Conservation (phyloP, 2,113 vertebrate genomes). For the Pseudopodoces humilis region DNA sequence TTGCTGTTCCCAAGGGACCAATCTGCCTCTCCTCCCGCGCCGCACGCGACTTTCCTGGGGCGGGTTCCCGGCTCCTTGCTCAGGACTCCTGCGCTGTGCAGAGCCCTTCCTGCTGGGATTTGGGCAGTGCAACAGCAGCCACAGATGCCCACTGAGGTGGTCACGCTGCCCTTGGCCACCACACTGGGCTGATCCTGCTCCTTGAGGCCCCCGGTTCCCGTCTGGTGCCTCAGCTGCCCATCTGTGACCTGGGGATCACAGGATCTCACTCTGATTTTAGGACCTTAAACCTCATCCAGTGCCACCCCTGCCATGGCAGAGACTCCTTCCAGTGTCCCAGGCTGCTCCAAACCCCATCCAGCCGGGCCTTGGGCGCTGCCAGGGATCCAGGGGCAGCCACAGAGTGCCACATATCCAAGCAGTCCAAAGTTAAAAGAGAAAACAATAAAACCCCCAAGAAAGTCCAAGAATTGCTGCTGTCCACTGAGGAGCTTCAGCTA, state of each 20-base stretch:
- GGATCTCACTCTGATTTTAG: neutral
- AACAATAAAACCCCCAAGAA: neutral
- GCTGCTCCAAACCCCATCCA: neutral
- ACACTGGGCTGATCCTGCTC: neutral
- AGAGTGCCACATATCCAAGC: neutral
- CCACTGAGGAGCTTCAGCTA: neutral
- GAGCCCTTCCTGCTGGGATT: accelerated
- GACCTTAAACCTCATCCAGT: accelerated
- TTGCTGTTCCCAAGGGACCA: neutral
- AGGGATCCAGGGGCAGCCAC: neutral
- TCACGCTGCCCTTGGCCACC: accelerated
- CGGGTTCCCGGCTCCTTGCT: accelerated
- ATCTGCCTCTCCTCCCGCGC: neutral
- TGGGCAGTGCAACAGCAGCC: neutral
- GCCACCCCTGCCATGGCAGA: neutral
- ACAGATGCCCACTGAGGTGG: accelerated
- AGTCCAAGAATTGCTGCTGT: neutral
- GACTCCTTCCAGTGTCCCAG: neutral
- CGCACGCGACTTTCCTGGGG: accelerated
- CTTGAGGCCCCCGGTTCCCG: accelerated
- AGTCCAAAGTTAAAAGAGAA: neutral
- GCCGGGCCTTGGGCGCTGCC: neutral
- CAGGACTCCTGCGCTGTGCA: accelerated
- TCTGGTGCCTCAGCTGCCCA: neutral
- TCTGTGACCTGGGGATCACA: neutral